These are phyloP conservation scores for Hyles euphorbiae DNA, from an alignment of 1,140 invertebrate genomes.

Conservation along the genomic window DNA sequence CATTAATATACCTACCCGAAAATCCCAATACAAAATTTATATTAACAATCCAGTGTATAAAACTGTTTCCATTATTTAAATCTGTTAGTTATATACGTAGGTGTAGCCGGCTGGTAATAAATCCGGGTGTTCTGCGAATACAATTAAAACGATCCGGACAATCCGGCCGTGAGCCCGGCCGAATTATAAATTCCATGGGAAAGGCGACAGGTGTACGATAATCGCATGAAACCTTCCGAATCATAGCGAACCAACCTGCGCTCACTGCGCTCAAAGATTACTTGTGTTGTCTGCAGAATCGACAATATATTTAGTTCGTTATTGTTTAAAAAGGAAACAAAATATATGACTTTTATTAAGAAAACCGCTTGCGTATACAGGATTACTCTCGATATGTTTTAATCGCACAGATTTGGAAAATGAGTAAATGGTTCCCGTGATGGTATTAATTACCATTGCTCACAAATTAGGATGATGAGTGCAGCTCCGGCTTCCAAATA, in stretches of 20 bases:
- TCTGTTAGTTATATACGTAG: neutral
- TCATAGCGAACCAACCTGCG: slow-evolving; percentile 35
- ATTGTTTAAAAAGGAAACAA: neutral
- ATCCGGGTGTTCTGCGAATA: slow-evolving; percentile 58
- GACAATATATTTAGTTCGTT: neutral
- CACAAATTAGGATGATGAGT: no score
- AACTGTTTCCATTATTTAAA: slow-evolving; percentile 7
- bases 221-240: slow-evolving; percentile 51
- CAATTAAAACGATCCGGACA: slow-evolving; percentile 60
- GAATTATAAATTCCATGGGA: slow-evolving; percentile 67
- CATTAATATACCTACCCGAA: neutral
- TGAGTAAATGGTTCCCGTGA: no score
- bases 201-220: slow-evolving; percentile 58
- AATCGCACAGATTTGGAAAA: no score
- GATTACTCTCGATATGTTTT: no score
- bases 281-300: neutral
- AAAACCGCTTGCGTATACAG: no score
- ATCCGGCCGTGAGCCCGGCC: slow-evolving; percentile 30
- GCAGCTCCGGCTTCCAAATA: no score
- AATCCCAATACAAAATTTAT: neutral
- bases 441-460: no score
- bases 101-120: slow-evolving; percentile 22
- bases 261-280: slow-evolving; percentile 12
- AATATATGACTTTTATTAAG: no score
- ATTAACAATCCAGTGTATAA: neutral